phyloP scores from a whole-genome alignment of 1,140 invertebrate genomes.

The Brachionus angularis region DNA sequence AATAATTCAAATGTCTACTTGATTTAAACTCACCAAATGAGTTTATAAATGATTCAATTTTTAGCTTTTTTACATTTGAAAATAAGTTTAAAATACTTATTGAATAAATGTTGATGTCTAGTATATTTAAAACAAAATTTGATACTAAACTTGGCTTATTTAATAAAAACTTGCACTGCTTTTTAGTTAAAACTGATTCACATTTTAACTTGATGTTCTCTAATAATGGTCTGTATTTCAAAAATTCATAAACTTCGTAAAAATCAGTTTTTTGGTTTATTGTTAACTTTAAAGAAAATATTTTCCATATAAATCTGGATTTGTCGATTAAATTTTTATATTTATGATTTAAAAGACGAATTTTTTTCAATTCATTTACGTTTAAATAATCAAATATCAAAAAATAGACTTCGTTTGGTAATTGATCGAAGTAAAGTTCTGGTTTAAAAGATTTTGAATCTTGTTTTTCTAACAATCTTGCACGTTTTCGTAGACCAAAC shows the following conservation, averaged over 20 bases:
- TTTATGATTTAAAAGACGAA: slow-evolving; percentile 2
- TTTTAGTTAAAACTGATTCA: no score
- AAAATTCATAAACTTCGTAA: neutral
- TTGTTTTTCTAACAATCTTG: slow-evolving; percentile 7
- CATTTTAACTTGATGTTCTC: no score
- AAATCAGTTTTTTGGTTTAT: neutral
- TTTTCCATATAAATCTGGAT: slow-evolving; percentile 21
- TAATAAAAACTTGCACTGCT: no score
- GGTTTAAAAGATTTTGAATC: neutral
- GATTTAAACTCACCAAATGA: neutral
- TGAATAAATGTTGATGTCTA: neutral
- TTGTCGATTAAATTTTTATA: slow-evolving; percentile 30
- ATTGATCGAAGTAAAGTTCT: neutral
- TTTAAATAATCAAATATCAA: slow-evolving; percentile 2
- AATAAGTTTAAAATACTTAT: slow-evolving; percentile 5
- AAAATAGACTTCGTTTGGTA: slow-evolving; percentile 19
- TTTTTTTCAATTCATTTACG: neutral
- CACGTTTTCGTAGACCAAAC: slow-evolving; percentile 34
- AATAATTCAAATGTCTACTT: neutral
- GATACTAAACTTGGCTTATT: no score
- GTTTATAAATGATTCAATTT: slow-evolving; percentile 15
- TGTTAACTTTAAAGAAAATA: neutral
- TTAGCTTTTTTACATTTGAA: neutral
- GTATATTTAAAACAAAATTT: neutral
- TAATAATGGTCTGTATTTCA: neutral